These are phyloP conservation scores for Megaustenia siamemsis DNA, from an alignment of 2,888 invertebrate species.

Conservation along the genomic window DNA sequence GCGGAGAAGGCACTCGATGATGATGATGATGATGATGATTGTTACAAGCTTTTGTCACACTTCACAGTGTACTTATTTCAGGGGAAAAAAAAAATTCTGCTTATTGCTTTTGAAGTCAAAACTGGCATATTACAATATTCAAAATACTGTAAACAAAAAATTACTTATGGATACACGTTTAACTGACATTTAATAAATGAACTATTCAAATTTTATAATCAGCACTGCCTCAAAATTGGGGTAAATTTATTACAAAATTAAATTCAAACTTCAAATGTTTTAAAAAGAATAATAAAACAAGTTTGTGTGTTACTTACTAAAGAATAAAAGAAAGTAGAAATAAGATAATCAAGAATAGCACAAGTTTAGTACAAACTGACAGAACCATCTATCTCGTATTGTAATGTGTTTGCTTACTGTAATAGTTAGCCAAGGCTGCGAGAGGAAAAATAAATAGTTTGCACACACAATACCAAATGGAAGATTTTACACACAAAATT, in stretches of 20 bases:
- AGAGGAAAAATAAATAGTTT: not conserved
- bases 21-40: too few relatives aligned
- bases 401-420: constrained; percentile 41
- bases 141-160: too few relatives aligned
- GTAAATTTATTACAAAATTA: not conserved
- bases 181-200: too few relatives aligned
- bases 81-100: too few relatives aligned
- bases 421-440: constrained; percentile 51
- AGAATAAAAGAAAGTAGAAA: constrained; percentile 1
- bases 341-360: constrained; percentile 5
- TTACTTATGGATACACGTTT: too few relatives aligned
- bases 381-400: not conserved
- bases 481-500: too few relatives aligned
- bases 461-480: constrained; percentile 1
- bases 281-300: not conserved
- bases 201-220: too few relatives aligned
- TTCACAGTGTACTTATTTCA: too few relatives aligned
- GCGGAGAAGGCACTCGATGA: too few relatives aligned
- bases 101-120: too few relatives aligned
- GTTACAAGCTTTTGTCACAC: too few relatives aligned
- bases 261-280: not conserved
- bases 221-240: constrained; percentile 22
- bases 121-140: too few relatives aligned
- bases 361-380: not conserved
- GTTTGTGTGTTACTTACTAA: not conserved